Conservation (phyloP, 2,888 invertebrate species). For the Phyllotreta striolata region DNA sequence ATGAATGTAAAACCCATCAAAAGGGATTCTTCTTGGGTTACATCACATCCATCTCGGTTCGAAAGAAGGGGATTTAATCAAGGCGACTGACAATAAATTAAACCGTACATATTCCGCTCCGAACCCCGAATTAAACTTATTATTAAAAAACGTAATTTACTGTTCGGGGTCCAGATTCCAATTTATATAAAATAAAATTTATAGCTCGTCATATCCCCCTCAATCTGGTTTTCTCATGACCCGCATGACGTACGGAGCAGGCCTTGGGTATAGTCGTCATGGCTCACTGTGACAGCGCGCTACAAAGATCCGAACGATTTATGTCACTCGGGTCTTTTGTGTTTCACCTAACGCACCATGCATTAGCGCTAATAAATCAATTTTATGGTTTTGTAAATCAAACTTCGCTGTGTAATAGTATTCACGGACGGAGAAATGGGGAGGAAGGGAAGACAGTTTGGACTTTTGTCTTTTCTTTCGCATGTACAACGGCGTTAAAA, state of each 20-base stretch:
- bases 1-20: no score
- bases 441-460: not conserved
- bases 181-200: conserved; percentile 52
- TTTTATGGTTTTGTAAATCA: conserved; percentile 64
- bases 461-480: no score
- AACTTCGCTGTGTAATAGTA: conserved; percentile 48
- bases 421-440: conserved; percentile 17
- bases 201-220: conserved; percentile 45
- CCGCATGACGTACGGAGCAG: conserved; percentile 44
- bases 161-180: conserved; percentile 45
- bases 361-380: conserved; percentile 63
- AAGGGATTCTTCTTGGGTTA: no score
- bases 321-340: conserved; percentile 62
- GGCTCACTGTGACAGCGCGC: conserved; percentile 56
- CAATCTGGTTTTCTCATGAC: conserved; percentile 51
- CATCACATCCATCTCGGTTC: conserved; percentile 17
- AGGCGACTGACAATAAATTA: conserved; percentile 38
- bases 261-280: conserved; percentile 38
- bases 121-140: conserved; percentile 38
- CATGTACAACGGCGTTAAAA: no score
- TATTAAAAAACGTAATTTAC: conserved; percentile 44
- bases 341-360: conserved; percentile 61
- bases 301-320: conserved; percentile 61
- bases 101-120: conserved; percentile 25
- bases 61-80: conserved; percentile 38